phyloP scores from a whole-genome alignment of 2,113 vertebrate species.

The Peucedramus taeniatus region DNA sequence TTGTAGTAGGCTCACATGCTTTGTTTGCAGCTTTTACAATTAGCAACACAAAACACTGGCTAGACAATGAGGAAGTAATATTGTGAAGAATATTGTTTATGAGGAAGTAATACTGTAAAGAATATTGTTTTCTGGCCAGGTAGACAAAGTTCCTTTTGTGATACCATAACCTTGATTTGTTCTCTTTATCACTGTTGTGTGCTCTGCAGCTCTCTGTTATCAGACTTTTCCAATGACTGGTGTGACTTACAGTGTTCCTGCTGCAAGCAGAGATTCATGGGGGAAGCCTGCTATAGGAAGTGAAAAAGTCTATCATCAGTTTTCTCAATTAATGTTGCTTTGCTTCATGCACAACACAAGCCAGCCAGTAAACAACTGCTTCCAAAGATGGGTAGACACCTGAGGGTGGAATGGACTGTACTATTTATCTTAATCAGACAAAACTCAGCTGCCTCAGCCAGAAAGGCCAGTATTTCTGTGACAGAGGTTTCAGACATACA shows the following conservation, averaged over 20 bases:
- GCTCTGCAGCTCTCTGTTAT: neutral
- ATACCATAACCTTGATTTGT: neutral
- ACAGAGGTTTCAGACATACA: neutral
- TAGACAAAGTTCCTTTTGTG: conserved; percentile 11
- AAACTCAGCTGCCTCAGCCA: neutral
- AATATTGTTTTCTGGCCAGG: neutral
- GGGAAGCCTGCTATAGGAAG: neutral
- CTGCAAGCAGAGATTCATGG: neutral
- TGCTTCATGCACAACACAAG: neutral
- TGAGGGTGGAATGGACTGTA: neutral
- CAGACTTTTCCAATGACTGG: neutral
- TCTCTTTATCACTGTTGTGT: neutral
- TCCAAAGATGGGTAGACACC: neutral
- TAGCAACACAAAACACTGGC: neutral
- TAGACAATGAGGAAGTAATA: neutral
- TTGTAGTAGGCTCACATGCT: neutral
- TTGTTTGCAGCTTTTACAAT: neutral
- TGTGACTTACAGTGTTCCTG: neutral
- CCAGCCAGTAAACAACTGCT: neutral
- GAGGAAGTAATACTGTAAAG: neutral
- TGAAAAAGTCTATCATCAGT: neutral
- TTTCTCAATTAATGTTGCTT: neutral
- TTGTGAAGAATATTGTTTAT: neutral
- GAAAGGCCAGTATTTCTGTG: neutral
- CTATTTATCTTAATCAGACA: neutral